Evolutionary conservation across 2,797 vertebrate genomes (phyloP).

Genomic region (Sciaenops ocellatus): DNA sequence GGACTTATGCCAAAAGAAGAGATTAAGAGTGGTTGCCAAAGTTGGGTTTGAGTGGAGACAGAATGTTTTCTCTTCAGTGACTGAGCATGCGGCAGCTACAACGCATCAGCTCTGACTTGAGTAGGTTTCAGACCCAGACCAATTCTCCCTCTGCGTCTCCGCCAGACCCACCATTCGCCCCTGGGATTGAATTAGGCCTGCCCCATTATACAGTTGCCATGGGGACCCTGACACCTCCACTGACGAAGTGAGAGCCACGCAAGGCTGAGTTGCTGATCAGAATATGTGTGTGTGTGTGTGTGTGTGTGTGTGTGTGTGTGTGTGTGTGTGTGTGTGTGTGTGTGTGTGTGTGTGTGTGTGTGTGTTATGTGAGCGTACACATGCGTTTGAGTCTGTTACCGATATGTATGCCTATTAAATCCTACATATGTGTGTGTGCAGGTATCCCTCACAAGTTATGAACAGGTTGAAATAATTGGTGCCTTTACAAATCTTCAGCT

Average conservation of each 20-base stretch:
- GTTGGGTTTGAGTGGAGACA: slow-evolving; percentile 56
- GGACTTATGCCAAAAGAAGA: slow-evolving; percentile 48
- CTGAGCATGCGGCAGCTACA: slow-evolving; percentile 68
- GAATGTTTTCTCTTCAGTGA: slow-evolving; percentile 69
- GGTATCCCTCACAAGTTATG: slow-evolving; percentile 27
- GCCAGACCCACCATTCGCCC: slow-evolving; percentile 74
- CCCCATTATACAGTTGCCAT: slow-evolving; percentile 85
- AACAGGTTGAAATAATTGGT: slow-evolving; percentile 32
- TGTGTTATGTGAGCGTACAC: slow-evolving; percentile 18
- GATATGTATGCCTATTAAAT: slow-evolving; percentile 20
- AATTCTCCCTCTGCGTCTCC: slow-evolving; percentile 71
- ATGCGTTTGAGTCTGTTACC: slow-evolving; percentile 29
- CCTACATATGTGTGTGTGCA: background rate
- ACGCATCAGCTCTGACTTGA: slow-evolving; percentile 76
- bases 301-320: slow-evolving; percentile 47
- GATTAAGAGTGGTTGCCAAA: slow-evolving; percentile 67
- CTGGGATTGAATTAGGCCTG: slow-evolving; percentile 83
- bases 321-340: slow-evolving; percentile 15
- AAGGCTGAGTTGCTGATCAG: slow-evolving; percentile 78
- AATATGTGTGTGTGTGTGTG: slow-evolving; percentile 44
- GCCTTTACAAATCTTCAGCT: slow-evolving; percentile 31
- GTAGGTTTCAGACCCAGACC: slow-evolving; percentile 77
- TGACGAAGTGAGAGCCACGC: slow-evolving; percentile 80
- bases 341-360: slow-evolving; percentile 36
- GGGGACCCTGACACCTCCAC: slow-evolving; percentile 83